These are phyloP conservation scores for Battus philenor DNA, from an alignment of 1,140 invertebrate species.

Conservation along the genomic window DNA sequence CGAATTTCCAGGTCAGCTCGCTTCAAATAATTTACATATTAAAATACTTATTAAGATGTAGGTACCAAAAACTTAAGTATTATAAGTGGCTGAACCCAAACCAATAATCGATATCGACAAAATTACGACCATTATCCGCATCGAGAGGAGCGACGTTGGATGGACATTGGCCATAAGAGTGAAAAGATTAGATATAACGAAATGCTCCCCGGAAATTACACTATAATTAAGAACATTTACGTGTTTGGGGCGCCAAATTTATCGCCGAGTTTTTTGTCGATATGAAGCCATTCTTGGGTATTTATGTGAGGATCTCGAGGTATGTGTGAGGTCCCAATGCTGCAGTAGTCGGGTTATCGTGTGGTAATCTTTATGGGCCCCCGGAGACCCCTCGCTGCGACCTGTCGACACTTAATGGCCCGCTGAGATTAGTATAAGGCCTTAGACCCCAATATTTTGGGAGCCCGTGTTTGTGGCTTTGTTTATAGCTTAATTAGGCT, in stretches of 20 bases:
- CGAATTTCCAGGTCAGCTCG: conserved; percentile 26
- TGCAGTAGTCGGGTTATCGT: conserved; percentile 66
- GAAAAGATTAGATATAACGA: conserved; percentile 63
- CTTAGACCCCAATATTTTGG: conserved; percentile 53
- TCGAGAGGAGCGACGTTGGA: conserved; percentile 29
- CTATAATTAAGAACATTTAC: conserved; percentile 74
- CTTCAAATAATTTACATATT: conserved; percentile 36
- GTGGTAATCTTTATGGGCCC: conserved; percentile 71
- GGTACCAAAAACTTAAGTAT: conserved; percentile 29
- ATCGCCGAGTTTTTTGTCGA: conserved; percentile 71
- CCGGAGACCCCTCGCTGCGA: conserved; percentile 54
- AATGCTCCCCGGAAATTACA: conserved; percentile 63
- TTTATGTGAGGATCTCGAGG: conserved; percentile 55
- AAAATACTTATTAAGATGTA: conserved; percentile 39
- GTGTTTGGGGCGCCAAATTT: conserved; percentile 73
- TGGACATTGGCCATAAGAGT: conserved; percentile 55
- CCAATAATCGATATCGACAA: conserved; percentile 52
- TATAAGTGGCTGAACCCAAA: conserved; percentile 31
- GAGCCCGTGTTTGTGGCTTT: conserved; percentile 65
- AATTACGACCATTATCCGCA: conserved; percentile 39
- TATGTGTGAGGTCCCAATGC: conserved; percentile 63
- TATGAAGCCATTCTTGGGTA: conserved; percentile 64
- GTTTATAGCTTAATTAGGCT: conserved; percentile 75
- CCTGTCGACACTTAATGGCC: conserved; percentile 70
- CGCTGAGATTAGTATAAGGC: conserved; percentile 55